Evolutionary conservation across 2,113 vertebrate genomes (phyloP).

Genomic region (Oryzias melastigma): DNA sequence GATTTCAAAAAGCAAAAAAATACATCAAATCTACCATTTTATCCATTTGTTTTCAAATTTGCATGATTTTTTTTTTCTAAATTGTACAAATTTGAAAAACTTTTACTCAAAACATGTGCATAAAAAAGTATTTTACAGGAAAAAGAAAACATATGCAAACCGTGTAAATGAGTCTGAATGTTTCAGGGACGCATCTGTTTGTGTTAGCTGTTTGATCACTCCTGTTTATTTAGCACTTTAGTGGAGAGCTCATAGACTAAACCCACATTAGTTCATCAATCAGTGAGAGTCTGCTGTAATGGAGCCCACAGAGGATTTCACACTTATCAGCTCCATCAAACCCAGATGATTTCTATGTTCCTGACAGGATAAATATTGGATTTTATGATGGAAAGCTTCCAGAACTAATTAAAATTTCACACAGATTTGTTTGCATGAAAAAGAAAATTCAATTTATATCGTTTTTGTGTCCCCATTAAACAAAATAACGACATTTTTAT

Average conservation of each 20-base stretch:
- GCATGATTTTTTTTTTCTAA: no score
- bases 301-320: slow-evolving; percentile 32
- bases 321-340: slow-evolving; percentile 7
- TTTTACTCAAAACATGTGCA: no score
- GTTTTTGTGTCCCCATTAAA: no score
- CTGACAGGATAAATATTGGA: background rate
- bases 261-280: slow-evolving; percentile 37
- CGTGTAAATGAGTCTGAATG: no score
- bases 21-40: no score
- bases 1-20: no score
- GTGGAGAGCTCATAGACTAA: slow-evolving; percentile 17
- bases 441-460: no score
- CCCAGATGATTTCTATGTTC: background rate
- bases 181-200: background rate
- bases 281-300: slow-evolving; percentile 21
- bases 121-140: no score
- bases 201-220: slow-evolving; percentile 10
- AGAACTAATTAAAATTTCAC: background rate
- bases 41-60: no score
- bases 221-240: slow-evolving; percentile 30
- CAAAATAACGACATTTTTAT: background rate
- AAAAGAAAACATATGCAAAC: no score
- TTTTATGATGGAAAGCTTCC: background rate
- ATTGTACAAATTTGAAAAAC: no score
- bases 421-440: background rate